Conservation (phyloP, 53 echinoderm and acorn worm species). For the Arbacia lixula region DNA sequence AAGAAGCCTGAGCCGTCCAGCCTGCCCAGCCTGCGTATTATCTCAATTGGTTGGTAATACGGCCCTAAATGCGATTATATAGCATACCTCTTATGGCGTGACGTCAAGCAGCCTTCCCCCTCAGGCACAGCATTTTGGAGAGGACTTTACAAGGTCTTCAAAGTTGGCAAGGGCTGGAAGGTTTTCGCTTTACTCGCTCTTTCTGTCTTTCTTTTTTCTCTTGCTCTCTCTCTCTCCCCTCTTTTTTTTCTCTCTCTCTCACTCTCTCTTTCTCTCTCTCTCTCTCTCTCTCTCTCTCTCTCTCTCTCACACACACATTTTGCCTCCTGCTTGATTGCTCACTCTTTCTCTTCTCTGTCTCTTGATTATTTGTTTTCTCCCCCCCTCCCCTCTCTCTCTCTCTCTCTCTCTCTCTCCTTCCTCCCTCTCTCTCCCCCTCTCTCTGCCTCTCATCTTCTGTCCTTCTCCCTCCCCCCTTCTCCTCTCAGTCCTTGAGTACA, state of each 20-base stretch:
- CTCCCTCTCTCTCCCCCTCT: no score
- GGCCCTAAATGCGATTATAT: conserved; percentile 19
- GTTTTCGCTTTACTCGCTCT: no score
- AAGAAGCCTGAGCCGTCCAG: not conserved
- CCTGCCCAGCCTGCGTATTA: not conserved
- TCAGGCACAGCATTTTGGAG: conserved; percentile 8
- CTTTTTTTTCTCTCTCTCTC: not conserved
- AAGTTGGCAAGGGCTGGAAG: no score
- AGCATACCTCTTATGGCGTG: conserved; percentile 34
- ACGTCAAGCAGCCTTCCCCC: conserved; percentile 25
- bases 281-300: not conserved
- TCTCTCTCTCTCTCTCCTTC: not conserved
- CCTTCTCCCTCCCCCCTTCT: no score
- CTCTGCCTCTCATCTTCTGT: no score
- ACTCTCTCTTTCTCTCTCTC: not conserved
- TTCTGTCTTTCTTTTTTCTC: not conserved
- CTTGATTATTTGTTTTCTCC: not conserved
- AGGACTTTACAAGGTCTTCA: not conserved
- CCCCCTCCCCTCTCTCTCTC: not conserved
- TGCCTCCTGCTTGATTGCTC: not conserved
- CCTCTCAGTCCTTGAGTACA: no score
- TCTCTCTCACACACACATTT: not conserved
- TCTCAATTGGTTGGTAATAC: conserved; percentile 11
- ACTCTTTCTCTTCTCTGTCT: not conserved
- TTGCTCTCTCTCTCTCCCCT: not conserved